Percentiles rank a stretch among this genome's conserved stretches.
Evolutionary conservation across 2,888 invertebrate species (phyloP).

Genomic region (Xanthia icteritia): DNA sequence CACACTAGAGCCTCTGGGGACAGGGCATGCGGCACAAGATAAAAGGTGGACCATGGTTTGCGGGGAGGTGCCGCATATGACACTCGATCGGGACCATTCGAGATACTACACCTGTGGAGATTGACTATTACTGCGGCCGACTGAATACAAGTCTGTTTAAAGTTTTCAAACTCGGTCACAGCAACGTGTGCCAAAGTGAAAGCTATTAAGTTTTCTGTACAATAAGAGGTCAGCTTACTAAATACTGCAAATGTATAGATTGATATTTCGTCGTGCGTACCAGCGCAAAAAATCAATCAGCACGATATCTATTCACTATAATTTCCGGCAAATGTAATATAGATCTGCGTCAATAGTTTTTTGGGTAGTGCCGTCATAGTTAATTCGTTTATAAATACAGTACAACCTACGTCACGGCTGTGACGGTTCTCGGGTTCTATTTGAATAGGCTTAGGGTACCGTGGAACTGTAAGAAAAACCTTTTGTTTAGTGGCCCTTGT

Average conservation of each 20-base stretch:
- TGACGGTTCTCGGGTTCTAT: slow-evolving; percentile 41
- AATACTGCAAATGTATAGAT: neutral
- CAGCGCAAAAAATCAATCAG: slow-evolving; percentile 17
- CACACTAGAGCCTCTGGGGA: too few species aligned
- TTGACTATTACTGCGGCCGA: too few species aligned
- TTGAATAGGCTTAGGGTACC: slow-evolving; percentile 44
- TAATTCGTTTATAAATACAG: slow-evolving; percentile 13
- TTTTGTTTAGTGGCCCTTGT: neutral
- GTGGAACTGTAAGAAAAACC: neutral
- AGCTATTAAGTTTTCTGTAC: neutral
- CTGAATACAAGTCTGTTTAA: too few species aligned
- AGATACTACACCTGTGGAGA: too few species aligned
- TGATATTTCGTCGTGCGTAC: neutral
- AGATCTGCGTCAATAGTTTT: slow-evolving; percentile 47
- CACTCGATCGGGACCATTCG: too few species aligned
- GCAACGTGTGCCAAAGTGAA: too few species aligned
- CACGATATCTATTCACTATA: neutral
- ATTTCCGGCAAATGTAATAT: slow-evolving; percentile 16
- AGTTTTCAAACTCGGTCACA: too few species aligned
- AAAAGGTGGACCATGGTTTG: too few species aligned
- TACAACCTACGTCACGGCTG: slow-evolving; percentile 32
- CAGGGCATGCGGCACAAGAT: too few species aligned
- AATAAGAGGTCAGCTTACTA: neutral
- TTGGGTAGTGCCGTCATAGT: slow-evolving; percentile 42
- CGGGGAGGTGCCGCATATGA: too few species aligned